Percentiles rank a stretch among this genome's conserved stretches.
phyloP scores from a whole-genome alignment of 2,888 invertebrate genomes.

The Cheilosia vulpina region DNA sequence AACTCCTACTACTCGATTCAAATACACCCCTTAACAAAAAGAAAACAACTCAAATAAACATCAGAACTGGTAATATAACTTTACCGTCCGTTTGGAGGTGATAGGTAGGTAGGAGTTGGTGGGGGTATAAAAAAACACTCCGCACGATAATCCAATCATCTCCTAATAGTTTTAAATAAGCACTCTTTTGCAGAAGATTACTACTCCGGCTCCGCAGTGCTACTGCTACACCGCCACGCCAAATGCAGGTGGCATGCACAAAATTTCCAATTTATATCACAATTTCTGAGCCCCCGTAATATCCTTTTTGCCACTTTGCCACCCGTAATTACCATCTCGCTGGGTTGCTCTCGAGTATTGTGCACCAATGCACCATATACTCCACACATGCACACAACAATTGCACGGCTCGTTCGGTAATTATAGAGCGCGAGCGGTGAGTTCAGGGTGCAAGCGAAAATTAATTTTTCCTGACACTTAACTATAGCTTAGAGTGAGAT shows the following conservation, averaged over 20 bases:
- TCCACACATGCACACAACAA: slow-evolving; percentile 14
- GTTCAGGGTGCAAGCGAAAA: slow-evolving; percentile 39
- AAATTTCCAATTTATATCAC: slow-evolving; percentile 56
- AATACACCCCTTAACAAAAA: too few species aligned
- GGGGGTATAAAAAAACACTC: not conserved
- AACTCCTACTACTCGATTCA: too few species aligned
- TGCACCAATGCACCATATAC: slow-evolving; percentile 36
- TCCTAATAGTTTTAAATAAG: slow-evolving; percentile 67
- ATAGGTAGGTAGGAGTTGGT: too few species aligned
- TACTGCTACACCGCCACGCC: not conserved
- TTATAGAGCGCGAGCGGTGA: slow-evolving; percentile 31
- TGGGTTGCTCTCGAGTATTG: slow-evolving; percentile 7
- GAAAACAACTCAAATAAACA: too few species aligned
- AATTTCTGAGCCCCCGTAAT: slow-evolving; percentile 48
- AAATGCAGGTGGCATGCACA: slow-evolving; percentile 54
- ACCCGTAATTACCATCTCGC: slow-evolving; percentile 52
- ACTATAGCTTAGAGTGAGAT: slow-evolving; percentile 46
- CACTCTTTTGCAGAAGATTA: slow-evolving; percentile 56
- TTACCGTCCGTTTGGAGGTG: too few species aligned
- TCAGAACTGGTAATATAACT: too few species aligned
- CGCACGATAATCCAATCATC: slow-evolving; percentile 57
- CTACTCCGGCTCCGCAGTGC: slow-evolving; percentile 18
- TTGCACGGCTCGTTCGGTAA: slow-evolving; percentile 27
- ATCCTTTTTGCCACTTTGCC: slow-evolving; percentile 47
- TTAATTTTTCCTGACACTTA: slow-evolving; percentile 53